These are phyloP conservation scores for Siniperca scherzeri DNA, from an alignment of 2,797 vertebrate genomes.

Conservation along the genomic window DNA sequence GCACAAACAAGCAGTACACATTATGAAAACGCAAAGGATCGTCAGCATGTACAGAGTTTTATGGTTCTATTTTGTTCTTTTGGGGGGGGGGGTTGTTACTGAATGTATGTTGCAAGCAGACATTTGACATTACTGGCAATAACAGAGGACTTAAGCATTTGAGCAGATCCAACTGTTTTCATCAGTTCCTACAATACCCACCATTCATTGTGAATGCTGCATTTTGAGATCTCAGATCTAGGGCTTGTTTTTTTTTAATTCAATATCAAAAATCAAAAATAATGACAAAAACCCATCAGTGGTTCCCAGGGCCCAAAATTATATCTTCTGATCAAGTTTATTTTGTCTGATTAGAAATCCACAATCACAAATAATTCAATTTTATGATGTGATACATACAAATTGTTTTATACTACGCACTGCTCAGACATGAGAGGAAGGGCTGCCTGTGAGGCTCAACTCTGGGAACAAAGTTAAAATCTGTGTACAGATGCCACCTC, in stretches of 20 bases:
- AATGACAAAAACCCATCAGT: neutral
- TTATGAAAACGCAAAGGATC: neutral
- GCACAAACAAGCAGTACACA: neutral
- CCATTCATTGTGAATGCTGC: neutral
- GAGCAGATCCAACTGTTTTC: neutral
- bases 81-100: neutral
- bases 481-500: neutral
- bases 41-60: neutral
- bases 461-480: too few species aligned
- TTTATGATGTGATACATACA: neutral
- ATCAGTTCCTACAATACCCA: neutral
- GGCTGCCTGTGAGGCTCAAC: too few species aligned
- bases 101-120: neutral
- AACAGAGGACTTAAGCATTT: neutral
- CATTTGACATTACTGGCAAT: neutral
- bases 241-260: neutral
- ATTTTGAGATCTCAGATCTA: neutral
- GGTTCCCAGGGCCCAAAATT: neutral
- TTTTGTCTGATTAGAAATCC: neutral
- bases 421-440: neutral
- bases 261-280: neutral
- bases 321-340: neutral
- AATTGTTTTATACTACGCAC: neutral
- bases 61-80: neutral
- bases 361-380: neutral